Base-by-base conservation (phyloP, 2,888 invertebrate species). In the Lagria hirta region DNA sequence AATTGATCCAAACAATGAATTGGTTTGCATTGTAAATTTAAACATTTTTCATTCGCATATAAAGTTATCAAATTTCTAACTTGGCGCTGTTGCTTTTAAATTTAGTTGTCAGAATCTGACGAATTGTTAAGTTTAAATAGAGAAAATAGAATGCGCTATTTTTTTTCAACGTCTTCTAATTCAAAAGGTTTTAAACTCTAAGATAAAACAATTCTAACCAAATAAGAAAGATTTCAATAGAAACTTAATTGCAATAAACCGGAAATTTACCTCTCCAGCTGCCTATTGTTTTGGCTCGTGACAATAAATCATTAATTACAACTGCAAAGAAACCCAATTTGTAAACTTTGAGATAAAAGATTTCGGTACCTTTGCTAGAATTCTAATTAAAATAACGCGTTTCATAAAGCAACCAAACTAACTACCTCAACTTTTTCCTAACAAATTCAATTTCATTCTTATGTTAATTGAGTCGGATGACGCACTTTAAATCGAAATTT, bases 241-340 rank as follows among this genome's bases (percentile, higher is more conserved):
- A 12, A 14, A 11, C 33, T 27, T 41, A 41, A 33, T 33, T 41
- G 41, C 41, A 15, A 33, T 21, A 41, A 33, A 33, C 26, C 33
- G 7, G 12, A 24, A 41, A 33, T 41, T 41, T 26, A 41, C 26
- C 22, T 23, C 18, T 24, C 12, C 16, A 20, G 15, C 3, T 14
- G 24, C 16, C 38, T 21, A 44, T 44, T 38, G 33, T 44, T 38
- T 37, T 44, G 38, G 33, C 38, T 44, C 27, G 18, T 16, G 37
- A 28, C 44, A 44, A 44, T 44, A 38, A 44, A 44, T 44, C 44
- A 44, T 44, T 44, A 44, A 44, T 44, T 44, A 44, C 44, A 22
- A 33, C 22, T 29, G 32, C 26, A 37, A 43, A 43, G 43, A 43
- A 43, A 43, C 35, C 43, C 43, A 43, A 43, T 37, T 37, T 37